These are phyloP conservation scores for Poecilia latipinna DNA, from an alignment of 2,113 vertebrate species.

Conservation along the genomic window DNA sequence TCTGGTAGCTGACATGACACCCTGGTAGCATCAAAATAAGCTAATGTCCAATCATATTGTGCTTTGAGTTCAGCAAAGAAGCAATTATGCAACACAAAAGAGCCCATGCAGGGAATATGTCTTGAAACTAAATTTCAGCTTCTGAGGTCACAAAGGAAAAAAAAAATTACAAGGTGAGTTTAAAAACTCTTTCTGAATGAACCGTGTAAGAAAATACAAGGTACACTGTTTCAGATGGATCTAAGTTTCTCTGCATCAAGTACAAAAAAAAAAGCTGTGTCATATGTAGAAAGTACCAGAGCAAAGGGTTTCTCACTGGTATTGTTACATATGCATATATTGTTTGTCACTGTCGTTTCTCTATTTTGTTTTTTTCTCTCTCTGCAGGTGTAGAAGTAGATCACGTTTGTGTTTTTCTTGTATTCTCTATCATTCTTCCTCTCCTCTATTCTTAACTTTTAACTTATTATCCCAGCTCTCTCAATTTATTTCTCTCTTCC, in stretches of 20 bases:
- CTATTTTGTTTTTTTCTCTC: too few relatives aligned
- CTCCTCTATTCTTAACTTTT: too few relatives aligned
- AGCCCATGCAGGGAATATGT: neutral
- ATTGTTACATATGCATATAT: too few relatives aligned
- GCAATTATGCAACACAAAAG: neutral
- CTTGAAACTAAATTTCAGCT: conserved; percentile 1
- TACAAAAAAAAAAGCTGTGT: neutral
- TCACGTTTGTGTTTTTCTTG: too few relatives aligned
- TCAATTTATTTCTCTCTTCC: too few relatives aligned
- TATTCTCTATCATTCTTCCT: too few relatives aligned
- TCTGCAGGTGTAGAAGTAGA: too few relatives aligned
- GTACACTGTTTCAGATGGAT: neutral
- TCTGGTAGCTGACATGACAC: conserved; percentile 12
- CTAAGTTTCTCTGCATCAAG: neutral
- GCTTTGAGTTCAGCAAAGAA: conserved; percentile 2
- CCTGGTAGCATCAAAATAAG: neutral
- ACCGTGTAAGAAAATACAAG: neutral
- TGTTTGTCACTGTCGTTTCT: too few relatives aligned
- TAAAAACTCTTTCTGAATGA: too few relatives aligned
- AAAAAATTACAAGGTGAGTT: neutral
- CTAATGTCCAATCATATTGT: neutral
- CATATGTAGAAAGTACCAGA: neutral
- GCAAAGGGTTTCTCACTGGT: neutral
- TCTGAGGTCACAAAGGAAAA: neutral
- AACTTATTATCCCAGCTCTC: too few relatives aligned